A percentile compares a stretch with the other conserved stretches of the same genome.
Evolutionary conservation across 2,113 vertebrate species (phyloP).

Genomic region (Murina feae): DNA sequence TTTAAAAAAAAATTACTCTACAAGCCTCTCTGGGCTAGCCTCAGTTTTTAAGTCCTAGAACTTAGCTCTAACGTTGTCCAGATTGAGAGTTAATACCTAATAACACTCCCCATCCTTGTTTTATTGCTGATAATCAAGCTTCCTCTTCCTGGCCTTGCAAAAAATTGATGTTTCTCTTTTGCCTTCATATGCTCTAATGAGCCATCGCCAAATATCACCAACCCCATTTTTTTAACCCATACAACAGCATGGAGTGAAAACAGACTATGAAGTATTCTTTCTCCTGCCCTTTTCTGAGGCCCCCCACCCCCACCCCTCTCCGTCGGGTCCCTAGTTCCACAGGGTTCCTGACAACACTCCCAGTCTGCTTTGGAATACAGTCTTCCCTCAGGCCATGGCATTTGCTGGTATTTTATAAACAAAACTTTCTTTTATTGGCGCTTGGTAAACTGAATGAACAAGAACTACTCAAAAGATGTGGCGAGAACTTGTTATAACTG

Average conservation of each 20-base stretch:
- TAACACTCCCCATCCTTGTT: not conserved
- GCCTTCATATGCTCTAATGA: not conserved
- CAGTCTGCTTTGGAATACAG: not conserved
- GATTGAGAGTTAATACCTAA: not conserved
- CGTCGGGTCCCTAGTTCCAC: not conserved
- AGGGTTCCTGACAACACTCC: not conserved
- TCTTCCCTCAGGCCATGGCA: not conserved
- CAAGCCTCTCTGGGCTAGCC: not conserved
- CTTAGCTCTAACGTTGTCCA: not conserved
- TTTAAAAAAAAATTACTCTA: not conserved
- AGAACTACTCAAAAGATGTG: not conserved
- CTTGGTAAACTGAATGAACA: not conserved
- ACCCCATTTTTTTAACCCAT: not conserved
- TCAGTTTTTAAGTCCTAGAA: not conserved
- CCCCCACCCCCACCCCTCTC: too few relatives aligned
- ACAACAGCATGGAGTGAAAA: not conserved
- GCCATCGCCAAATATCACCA: not conserved
- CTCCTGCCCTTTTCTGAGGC: not conserved
- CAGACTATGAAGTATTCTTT: not conserved
- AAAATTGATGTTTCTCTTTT: not conserved
- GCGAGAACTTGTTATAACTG: not conserved
- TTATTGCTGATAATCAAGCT: not conserved
- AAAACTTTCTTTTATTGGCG: not conserved
- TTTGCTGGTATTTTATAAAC: not conserved
- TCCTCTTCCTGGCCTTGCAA: not conserved